Evolutionary conservation across 1,140 invertebrate species (phyloP), one percentile per base, ranked within the genome.

Genomic region (Harlomillsia oculata): DNA sequence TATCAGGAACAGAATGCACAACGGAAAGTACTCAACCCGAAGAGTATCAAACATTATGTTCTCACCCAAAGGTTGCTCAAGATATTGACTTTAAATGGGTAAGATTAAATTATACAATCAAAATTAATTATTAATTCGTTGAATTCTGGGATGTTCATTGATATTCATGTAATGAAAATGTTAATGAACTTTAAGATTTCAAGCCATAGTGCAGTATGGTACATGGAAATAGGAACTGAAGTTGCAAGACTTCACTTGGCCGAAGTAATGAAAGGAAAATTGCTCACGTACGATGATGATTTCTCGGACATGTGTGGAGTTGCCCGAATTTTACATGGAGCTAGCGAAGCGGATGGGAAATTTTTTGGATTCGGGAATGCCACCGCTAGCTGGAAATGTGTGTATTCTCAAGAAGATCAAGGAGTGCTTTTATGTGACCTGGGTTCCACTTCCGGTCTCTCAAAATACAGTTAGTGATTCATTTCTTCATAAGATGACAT

Each of bases 161-260:
- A n/a, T n/a, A n/a, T n/a, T n/a, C n/a, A n/a, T n/a, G n/a, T n/a
- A n/a, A n/a, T n/a, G n/a, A n/a, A n/a, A n/a, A n/a, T n/a, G n/a
- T n/a, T n/a, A n/a, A n/a, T n/a, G n/a, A n/a, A n/a, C n/a, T n/a
- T n/a, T n/a, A n/a, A n/a, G n/a, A n/a, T n/a, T n/a, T n/a, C n/a
- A n/a, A n/a, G n/a, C n/a, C n/a, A n/a, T n/a, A n/a, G n/a, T n/a
- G n/a, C n/a, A n/a, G n/a, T n/a, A n/a, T n/a, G n/a, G n/a, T n/a
- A n/a, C n/a, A 32, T 48, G 45, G 45, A 48, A 34, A 3, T 48
- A 1, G 45, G 45, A 13, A 48, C 30, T 20, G 9, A 28, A 48
- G 45, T 30, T 21, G 45, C 36, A 20, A 48, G 45, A 48, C 29
- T 48, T 30, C 45, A 48, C 14, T 21, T 48, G 6, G 45, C 29